These are phyloP conservation scores for Amphiprion clarkii DNA, from an alignment of 2,797 vertebrate species.

Conservation along the genomic window DNA sequence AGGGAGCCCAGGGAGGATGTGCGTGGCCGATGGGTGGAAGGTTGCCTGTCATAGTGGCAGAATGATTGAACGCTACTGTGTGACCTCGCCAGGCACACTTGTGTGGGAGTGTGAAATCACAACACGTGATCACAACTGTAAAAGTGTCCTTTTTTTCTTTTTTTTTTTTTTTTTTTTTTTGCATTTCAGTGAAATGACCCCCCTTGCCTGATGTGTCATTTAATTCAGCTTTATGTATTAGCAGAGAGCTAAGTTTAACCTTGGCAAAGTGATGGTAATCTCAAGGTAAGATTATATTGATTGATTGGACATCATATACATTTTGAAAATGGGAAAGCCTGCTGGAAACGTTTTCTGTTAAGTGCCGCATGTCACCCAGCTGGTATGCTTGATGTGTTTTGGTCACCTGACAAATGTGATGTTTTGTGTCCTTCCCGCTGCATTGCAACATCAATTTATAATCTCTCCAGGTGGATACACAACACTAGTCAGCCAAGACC, in stretches of 20 bases:
- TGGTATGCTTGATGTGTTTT: constrained; percentile 64
- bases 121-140: constrained; percentile 52
- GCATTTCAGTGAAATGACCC: constrained; percentile 3
- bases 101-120: constrained; percentile 68
- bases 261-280: constrained; percentile 69
- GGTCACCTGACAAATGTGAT: constrained; percentile 67
- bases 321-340: constrained; percentile 76
- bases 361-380: constrained; percentile 52
- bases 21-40: constrained; percentile 67
- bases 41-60: constrained; percentile 70
- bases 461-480: constrained; percentile 73
- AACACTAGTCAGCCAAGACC: constrained; percentile 48
- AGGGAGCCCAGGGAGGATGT: constrained; percentile 77
- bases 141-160: constrained; percentile 23
- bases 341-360: constrained; percentile 53
- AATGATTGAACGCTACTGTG: constrained; percentile 77
- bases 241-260: constrained; percentile 68
- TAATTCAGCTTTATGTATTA: constrained; percentile 58
- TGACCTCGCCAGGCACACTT: constrained; percentile 74
- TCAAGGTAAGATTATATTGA: constrained; percentile 73
- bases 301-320: constrained; percentile 74
- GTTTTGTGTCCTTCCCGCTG: constrained; percentile 59
- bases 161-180: constrained; percentile 26
- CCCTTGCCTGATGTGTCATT: constrained; percentile 41
- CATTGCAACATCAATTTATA: constrained; percentile 72